A percentile compares a stretch with the other conserved stretches of the same genome.
Conservation (phyloP, 2,113 vertebrate species). For the Callionymus lyra region DNA sequence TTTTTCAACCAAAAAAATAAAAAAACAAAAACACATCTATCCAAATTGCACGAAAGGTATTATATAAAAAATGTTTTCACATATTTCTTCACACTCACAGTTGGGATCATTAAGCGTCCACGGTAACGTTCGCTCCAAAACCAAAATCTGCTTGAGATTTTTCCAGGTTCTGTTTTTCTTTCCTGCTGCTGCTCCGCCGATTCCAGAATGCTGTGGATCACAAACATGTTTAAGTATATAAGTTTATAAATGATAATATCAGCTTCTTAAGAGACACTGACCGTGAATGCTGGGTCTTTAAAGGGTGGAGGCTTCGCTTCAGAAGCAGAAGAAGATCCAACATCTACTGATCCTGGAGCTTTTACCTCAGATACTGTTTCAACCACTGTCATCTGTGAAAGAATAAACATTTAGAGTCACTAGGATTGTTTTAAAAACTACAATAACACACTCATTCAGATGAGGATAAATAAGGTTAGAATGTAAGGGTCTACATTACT, state of each 20-base stretch:
- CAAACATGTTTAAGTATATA: neutral
- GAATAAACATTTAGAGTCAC: no score
- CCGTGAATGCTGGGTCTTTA: conserved; percentile 85
- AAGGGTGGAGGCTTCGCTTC: conserved; percentile 74
- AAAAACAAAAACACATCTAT: no score
- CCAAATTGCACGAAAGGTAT: no score
- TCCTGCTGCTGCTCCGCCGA: conserved; percentile 90
- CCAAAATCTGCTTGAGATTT: conserved; percentile 96
- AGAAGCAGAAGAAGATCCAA: conserved; percentile 33
- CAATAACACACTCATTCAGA: no score
- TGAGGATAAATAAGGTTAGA: no score
- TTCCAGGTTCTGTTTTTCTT: conserved; percentile 99
- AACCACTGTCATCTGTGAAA: conserved; percentile 31
- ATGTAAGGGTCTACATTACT: no score
- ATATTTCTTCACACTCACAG: no score
- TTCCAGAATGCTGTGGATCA: conserved; percentile 81
- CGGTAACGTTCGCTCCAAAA: conserved; percentile 85
- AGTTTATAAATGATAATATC: neutral
- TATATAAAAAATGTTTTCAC: no score
- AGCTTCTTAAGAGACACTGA: conserved; percentile 41
- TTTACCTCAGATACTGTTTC: conserved; percentile 75
- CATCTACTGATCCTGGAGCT: conserved; percentile 57
- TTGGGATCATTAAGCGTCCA: conserved; percentile 91
- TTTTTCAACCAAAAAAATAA: no score
- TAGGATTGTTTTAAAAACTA: no score